Percentiles rank a stretch among this genome's conserved stretches.
These are phyloP conservation scores for Eledone cirrhosa DNA, from an alignment of 2,888 invertebrate species.

Conservation along the genomic window DNA sequence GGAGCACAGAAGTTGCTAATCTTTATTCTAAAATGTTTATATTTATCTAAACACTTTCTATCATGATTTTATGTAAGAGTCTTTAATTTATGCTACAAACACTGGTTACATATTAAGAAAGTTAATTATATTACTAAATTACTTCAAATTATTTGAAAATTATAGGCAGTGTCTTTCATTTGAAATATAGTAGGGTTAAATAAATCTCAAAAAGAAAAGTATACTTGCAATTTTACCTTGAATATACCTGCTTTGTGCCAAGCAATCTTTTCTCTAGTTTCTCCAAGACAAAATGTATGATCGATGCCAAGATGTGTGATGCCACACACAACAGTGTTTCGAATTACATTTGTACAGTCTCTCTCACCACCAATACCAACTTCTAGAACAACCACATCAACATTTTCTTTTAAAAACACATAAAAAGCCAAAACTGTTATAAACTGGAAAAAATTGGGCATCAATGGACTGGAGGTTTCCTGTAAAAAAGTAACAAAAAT, in stretches of 20 bases:
- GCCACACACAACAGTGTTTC: constrained; percentile 85
- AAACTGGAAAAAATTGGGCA: constrained; percentile 95
- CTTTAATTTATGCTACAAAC: too few relatives aligned
- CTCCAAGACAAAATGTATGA: constrained; percentile 85
- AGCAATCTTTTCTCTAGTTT: constrained; percentile 86
- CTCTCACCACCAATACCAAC: constrained; percentile 96
- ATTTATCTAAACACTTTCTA: too few relatives aligned
- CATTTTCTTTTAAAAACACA: constrained; percentile 80
- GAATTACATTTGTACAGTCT: constrained; percentile 93
- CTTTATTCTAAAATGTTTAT: too few relatives aligned
- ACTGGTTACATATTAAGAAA: too few relatives aligned
- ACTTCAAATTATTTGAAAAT: too few relatives aligned
- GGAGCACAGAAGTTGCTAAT: too few relatives aligned
- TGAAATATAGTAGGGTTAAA: too few relatives aligned
- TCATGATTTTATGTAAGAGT: too few relatives aligned
- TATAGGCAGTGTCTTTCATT: too few relatives aligned
- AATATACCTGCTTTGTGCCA: constrained; percentile 96
- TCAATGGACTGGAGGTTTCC: constrained; percentile 68
- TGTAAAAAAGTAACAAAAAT: constrained; percentile 34
- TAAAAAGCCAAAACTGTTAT: constrained; percentile 90
- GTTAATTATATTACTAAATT: too few relatives aligned
- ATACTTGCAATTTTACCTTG: constrained; percentile 71
- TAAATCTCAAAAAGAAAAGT: too few relatives aligned
- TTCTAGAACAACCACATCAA: constrained; percentile 91
- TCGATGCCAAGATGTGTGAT: constrained; percentile 91